A percentile compares a stretch with the other conserved stretches of the same genome.
phyloP scores from a whole-genome alignment of 2,888 invertebrate genomes.

The Gortyna flavago region DNA sequence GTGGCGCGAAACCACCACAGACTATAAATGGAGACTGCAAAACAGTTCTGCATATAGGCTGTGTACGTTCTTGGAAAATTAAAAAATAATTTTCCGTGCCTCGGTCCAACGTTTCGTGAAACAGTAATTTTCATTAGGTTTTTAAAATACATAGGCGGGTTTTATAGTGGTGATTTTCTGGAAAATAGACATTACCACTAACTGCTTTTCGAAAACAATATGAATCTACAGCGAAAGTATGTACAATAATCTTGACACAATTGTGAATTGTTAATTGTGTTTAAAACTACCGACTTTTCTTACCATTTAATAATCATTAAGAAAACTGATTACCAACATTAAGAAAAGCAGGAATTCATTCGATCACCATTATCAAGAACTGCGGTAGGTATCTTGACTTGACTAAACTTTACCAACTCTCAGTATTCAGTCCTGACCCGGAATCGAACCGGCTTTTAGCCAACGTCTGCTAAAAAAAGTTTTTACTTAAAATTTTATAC shows the following conservation, averaged over 20 bases:
- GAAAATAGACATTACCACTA: background rate
- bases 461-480: slow-evolving; percentile 38
- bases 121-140: background rate
- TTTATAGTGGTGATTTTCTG: background rate
- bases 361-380: slow-evolving; percentile 42
- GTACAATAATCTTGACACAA: background rate
- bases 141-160: background rate
- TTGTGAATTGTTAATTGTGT: too few relatives aligned
- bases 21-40: slow-evolving; percentile 51
- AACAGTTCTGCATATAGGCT: slow-evolving; percentile 28
- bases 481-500: slow-evolving; percentile 57
- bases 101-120: background rate
- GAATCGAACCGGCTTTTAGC: slow-evolving; percentile 65
- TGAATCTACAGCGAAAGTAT: background rate
- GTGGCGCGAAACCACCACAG: slow-evolving; percentile 52
- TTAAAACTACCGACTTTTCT: slow-evolving; percentile 4
- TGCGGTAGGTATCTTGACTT: slow-evolving; percentile 32
- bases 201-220: background rate
- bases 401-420: slow-evolving; percentile 37
- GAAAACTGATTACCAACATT: slow-evolving; percentile 24
- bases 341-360: slow-evolving; percentile 40
- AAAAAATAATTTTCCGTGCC: slow-evolving; percentile 7
- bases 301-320: slow-evolving; percentile 18
- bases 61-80: slow-evolving; percentile 17
- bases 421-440: slow-evolving; percentile 58